Evolutionary conservation across 2,113 vertebrate species (phyloP).

Genomic region (Proteles cristata): DNA sequence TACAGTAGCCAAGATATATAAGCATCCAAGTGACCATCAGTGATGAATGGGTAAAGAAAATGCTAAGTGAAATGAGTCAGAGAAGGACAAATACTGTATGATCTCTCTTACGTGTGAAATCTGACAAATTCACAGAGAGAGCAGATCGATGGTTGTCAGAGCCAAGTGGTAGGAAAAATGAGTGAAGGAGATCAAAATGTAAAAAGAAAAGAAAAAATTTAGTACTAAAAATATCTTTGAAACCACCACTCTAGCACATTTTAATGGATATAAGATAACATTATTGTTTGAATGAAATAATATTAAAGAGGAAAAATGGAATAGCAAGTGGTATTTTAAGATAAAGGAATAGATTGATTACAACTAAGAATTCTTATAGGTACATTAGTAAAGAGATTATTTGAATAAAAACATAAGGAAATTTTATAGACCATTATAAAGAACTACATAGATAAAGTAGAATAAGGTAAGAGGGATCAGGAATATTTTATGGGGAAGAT

Average conservation of each 20-base stretch:
- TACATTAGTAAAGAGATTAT: not conserved
- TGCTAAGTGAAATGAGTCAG: not conserved
- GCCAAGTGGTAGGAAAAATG: not conserved
- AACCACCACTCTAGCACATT: not conserved
- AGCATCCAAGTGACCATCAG: not conserved
- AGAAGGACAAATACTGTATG: not conserved
- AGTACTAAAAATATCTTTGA: not conserved
- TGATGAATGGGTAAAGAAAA: not conserved
- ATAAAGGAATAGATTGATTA: not conserved
- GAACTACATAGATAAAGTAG: not conserved
- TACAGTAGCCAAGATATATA: not conserved
- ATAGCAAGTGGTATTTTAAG: not conserved
- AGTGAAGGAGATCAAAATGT: not conserved
- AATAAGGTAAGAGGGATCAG: not conserved
- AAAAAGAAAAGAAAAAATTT: not conserved
- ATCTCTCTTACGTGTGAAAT: not conserved
- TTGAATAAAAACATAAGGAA: not conserved
- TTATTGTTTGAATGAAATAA: not conserved
- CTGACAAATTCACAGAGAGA: not conserved
- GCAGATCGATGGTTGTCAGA: not conserved
- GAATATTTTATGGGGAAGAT: not conserved
- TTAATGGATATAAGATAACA: not conserved
- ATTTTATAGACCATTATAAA: not conserved
- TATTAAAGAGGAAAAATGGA: not conserved
- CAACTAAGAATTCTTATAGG: not conserved